Percentiles rank a stretch among this genome's conserved stretches.
Evolutionary conservation across 2,888 invertebrate genomes (phyloP).

Genomic region (Meganola albula): DNA sequence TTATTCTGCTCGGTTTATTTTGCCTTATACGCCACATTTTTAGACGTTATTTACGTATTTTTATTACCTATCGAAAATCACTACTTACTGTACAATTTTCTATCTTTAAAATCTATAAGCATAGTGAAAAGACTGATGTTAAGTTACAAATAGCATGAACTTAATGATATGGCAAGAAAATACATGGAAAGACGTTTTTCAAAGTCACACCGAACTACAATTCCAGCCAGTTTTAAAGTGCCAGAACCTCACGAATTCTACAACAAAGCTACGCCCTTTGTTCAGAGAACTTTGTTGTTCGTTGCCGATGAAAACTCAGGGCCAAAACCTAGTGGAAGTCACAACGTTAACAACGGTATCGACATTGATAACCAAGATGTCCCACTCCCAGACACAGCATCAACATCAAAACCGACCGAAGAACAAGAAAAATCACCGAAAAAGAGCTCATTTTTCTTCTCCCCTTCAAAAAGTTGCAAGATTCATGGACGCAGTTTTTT

Average conservation of each 20-base stretch:
- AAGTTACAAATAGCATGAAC: too few species aligned
- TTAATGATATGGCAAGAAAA: constrained; percentile 72
- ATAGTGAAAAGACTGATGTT: too few species aligned
- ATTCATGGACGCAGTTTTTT: constrained; percentile 70
- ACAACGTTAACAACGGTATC: constrained; percentile 25
- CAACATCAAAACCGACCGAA: constrained; percentile 54
- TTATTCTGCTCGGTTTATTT: constrained; percentile 57
- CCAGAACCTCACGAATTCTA: constrained; percentile 71
- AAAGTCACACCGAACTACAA: constrained; percentile 66
- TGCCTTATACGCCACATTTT: constrained; percentile 31
- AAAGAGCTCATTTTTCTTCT: constrained; percentile 74
- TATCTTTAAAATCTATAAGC: too few species aligned
- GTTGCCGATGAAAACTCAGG: constrained; percentile 69
- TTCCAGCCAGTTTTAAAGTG: constrained; percentile 67
- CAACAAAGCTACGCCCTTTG: constrained; percentile 72
- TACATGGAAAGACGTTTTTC: constrained; percentile 74
- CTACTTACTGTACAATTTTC: too few species aligned
- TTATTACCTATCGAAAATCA: too few species aligned
- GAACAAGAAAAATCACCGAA: constrained; percentile 72
- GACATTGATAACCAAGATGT: constrained; percentile 42
- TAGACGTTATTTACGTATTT: too few species aligned
- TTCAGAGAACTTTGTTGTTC: constrained; percentile 67
- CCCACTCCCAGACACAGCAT: constrained; percentile 39
- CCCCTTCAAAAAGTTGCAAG: constrained; percentile 73
- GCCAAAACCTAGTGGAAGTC: constrained; percentile 47